A percentile compares a stretch with the other conserved stretches of the same genome.
phyloP scores from a whole-genome alignment of 1,140 invertebrate species.

The Micrasema minimum region DNA sequence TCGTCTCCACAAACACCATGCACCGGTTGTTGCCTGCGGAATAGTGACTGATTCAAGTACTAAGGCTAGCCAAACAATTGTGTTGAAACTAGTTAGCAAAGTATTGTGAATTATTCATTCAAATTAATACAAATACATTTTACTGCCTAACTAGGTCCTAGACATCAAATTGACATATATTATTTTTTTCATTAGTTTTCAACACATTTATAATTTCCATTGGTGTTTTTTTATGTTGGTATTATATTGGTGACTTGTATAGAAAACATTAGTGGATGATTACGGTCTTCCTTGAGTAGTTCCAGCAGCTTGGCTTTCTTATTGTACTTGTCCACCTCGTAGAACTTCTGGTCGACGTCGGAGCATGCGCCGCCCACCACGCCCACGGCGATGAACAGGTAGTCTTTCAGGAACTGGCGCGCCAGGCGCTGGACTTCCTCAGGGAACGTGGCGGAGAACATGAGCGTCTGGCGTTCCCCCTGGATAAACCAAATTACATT shows the following conservation, averaged over 20 bases:
- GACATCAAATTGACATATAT: too few species aligned
- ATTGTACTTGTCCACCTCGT: slow-evolving; percentile 77
- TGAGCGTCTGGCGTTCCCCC: slow-evolving; percentile 81
- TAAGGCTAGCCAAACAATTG: too few species aligned
- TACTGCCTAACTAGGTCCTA: too few species aligned
- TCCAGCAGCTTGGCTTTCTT: slow-evolving; percentile 81
- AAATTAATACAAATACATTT: too few species aligned
- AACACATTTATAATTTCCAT: too few species aligned
- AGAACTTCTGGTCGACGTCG: slow-evolving; percentile 88
- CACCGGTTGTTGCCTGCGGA: slow-evolving; percentile 59
- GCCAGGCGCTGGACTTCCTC: slow-evolving; percentile 84
- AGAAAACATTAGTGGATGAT: too few species aligned
- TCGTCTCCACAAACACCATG: slow-evolving; percentile 91
- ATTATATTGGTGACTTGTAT: too few species aligned
- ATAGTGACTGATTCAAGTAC: too few species aligned
- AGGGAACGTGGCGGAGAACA: slow-evolving; percentile 95
- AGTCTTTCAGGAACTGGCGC: slow-evolving; percentile 79
- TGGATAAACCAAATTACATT: slow-evolving; percentile 55
- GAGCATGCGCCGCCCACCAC: slow-evolving; percentile 89
- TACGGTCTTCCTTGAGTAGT: slow-evolving; percentile 34
- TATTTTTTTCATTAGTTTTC: too few species aligned
- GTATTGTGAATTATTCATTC: too few species aligned
- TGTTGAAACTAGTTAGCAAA: too few species aligned
- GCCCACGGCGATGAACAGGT: slow-evolving; percentile 88
- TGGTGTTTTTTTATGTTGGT: too few species aligned